Evolutionary conservation across 2,113 vertebrate genomes (phyloP).

Genomic region (Sclerurus mexicanus): DNA sequence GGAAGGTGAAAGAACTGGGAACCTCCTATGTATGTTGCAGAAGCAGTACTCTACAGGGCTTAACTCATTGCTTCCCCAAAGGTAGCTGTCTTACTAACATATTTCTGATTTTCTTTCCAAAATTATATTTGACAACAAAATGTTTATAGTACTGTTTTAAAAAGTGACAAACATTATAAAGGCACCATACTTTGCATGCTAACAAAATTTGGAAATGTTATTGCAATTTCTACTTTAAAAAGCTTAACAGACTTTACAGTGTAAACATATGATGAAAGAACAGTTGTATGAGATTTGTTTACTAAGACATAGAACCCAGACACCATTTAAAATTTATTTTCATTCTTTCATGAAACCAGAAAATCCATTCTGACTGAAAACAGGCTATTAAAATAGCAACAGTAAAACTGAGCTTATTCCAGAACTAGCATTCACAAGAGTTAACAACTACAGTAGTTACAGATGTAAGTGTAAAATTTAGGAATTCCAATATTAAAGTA

Average conservation of each 20-base stretch:
- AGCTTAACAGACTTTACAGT: background rate
- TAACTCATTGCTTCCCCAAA: background rate
- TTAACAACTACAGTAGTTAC: background rate
- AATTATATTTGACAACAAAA: background rate
- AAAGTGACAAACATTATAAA: background rate
- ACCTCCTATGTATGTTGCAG: background rate
- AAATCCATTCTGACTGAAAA: background rate
- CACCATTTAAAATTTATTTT: background rate
- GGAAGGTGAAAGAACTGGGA: background rate
- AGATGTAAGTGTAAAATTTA: background rate
- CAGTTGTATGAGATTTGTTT: background rate
- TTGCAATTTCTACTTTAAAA: background rate
- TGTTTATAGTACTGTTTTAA: background rate
- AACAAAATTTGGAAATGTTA: background rate
- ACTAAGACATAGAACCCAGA: background rate
- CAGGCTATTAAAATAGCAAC: background rate
- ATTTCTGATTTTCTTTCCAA: background rate
- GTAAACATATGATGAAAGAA: background rate
- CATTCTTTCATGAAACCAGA: background rate
- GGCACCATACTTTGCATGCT: background rate
- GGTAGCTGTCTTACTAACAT: background rate
- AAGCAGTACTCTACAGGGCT: background rate
- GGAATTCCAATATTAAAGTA: background rate
- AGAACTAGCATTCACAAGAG: background rate
- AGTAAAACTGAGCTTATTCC: background rate